Evolutionary conservation across 2,113 vertebrate species (phyloP).

Genomic region (Amphiprion percula): DNA sequence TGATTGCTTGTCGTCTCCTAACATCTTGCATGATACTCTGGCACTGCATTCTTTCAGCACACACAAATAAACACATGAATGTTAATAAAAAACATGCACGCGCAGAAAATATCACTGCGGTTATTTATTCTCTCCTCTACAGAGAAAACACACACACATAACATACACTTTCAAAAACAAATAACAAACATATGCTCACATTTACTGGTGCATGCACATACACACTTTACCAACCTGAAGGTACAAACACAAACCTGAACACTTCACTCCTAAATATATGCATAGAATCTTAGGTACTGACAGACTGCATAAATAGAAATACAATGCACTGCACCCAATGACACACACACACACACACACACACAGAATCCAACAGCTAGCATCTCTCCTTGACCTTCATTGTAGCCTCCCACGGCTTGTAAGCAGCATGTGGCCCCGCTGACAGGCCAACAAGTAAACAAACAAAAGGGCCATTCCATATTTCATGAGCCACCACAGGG

Average conservation of each 20-base stretch:
- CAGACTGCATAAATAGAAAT: background rate
- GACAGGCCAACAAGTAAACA: slow-evolving; percentile 65
- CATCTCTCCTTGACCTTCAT: slow-evolving; percentile 59
- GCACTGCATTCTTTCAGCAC: background rate
- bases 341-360: too few relatives aligned
- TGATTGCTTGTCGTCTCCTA: slow-evolving; percentile 7
- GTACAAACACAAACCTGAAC: slow-evolving; percentile 2
- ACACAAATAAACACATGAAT: background rate
- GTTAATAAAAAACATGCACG: background rate
- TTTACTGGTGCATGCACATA: background rate
- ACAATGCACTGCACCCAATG: background rate
- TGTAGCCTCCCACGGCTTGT: slow-evolving; percentile 52
- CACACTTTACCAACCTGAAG: background rate
- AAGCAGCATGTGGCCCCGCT: slow-evolving; percentile 39
- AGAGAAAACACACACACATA: too few relatives aligned
- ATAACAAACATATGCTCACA: too few relatives aligned
- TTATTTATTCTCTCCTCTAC: too few relatives aligned
- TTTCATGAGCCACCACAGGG: slow-evolving; percentile 59
- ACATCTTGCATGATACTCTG: slow-evolving; percentile 26
- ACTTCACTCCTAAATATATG: background rate
- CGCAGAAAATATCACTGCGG: background rate
- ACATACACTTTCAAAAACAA: too few relatives aligned
- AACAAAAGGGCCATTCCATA: slow-evolving; percentile 62
- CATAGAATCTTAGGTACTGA: background rate
- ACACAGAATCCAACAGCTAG: background rate